Conservation (phyloP, 92 coral and sea anemone species). For the Plumapathes pennacea region DNA sequence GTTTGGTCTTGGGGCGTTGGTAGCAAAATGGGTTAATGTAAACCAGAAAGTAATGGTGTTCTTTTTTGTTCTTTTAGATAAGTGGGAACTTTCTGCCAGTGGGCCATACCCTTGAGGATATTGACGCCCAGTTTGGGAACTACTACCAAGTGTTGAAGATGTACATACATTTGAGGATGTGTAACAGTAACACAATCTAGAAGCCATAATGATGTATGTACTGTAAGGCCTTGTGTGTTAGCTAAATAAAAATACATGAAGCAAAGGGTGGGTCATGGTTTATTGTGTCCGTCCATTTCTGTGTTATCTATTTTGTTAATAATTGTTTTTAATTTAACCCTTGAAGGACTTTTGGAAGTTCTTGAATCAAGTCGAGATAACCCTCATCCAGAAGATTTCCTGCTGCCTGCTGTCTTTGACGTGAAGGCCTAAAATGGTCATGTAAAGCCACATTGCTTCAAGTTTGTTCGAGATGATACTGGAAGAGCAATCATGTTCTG, state of each 20-base stretch:
- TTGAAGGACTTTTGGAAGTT: conserved; percentile 5
- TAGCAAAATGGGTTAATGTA: too few relatives aligned
- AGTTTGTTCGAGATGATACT: conserved; percentile 11
- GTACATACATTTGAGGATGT: conserved; percentile 20
- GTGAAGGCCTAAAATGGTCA: conserved; percentile 3
- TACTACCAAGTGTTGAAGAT: conserved; percentile 3
- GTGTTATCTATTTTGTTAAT: too few relatives aligned
- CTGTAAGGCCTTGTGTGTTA: too few relatives aligned
- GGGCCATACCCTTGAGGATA: conserved; percentile 25
- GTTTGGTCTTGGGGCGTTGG: too few relatives aligned
- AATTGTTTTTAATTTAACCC: background rate
- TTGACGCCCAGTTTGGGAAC: conserved; percentile 24
- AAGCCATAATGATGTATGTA: too few relatives aligned
- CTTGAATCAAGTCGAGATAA: conserved; percentile 2
- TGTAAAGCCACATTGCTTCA: conserved; percentile 24
- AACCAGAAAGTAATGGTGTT: too few relatives aligned
- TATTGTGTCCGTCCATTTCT: too few relatives aligned
- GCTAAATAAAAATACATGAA: too few relatives aligned
- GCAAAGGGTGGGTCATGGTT: too few relatives aligned
- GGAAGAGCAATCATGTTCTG: conserved; percentile 26
- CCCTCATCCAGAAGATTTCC: conserved; percentile 33
- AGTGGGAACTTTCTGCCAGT: conserved; percentile 23
- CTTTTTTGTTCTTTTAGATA: too few relatives aligned
- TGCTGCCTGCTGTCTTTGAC: conserved; percentile 7
- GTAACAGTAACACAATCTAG: too few relatives aligned